Evolutionary conservation across 2,797 vertebrate genomes (phyloP).

Genomic region (Fundulus diaphanus): DNA sequence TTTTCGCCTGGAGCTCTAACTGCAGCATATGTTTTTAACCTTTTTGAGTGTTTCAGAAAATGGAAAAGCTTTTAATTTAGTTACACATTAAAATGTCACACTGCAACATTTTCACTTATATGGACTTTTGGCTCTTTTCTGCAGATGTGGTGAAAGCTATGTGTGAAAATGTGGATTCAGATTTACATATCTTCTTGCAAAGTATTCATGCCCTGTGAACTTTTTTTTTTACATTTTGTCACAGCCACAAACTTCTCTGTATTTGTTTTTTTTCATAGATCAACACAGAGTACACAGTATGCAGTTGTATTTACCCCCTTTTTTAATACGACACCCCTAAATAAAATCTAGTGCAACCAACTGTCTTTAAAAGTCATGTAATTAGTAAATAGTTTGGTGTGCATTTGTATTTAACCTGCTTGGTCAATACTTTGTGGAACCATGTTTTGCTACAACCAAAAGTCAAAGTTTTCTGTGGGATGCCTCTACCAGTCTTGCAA

Average conservation of each 20-base stretch:
- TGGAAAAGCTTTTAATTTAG: conserved; percentile 8
- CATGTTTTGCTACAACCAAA: not conserved
- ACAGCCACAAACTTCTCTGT: no score
- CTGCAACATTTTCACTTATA: conserved; percentile 7
- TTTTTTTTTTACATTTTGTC: not conserved
- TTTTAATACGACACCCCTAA: not conserved
- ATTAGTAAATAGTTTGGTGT: not conserved
- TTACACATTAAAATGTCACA: conserved; percentile 8
- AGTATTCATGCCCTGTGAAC: not conserved
- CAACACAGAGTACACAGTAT: not conserved
- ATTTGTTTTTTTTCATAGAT: not conserved
- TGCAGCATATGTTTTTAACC: conserved; percentile 3
- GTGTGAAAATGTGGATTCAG: not conserved
- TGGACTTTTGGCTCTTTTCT: conserved; percentile 5
- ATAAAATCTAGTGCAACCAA: not conserved
- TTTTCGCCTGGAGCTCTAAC: conserved; percentile 4
- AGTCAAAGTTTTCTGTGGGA: not conserved
- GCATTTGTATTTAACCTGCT: not conserved
- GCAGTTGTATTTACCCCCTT: not conserved
- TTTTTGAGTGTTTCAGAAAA: conserved; percentile 4
- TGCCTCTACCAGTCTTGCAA: not conserved
- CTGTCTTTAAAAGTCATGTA: not conserved
- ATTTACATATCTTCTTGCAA: not conserved
- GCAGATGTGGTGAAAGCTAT: not conserved
- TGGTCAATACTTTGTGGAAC: no score